phyloP scores from a whole-genome alignment of 2,797 vertebrate species.

The Decapterus maruadsi region DNA sequence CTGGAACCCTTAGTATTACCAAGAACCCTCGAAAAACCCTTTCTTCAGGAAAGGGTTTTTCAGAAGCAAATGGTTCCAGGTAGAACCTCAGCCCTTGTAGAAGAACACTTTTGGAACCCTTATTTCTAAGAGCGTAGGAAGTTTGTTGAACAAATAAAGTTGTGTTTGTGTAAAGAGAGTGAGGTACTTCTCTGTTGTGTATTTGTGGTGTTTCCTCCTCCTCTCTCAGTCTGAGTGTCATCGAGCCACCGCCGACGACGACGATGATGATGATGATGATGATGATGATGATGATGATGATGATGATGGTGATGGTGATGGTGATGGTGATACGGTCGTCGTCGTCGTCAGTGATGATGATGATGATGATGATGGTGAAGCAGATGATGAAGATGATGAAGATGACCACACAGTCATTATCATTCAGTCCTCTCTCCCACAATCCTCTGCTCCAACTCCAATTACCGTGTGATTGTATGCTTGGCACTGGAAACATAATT shows the following conservation, averaged over 20 bases:
- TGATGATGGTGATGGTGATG: not conserved
- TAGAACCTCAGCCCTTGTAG: too few relatives aligned
- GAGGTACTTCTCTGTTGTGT: too few relatives aligned
- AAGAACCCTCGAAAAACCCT: too few relatives aligned
- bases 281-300: not conserved
- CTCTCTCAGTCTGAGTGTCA: not conserved
- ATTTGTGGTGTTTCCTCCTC: too few relatives aligned
- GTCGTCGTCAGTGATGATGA: not conserved
- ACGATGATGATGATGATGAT: not conserved
- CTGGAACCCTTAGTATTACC: too few relatives aligned
- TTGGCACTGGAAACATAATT: slow-evolving; percentile 84
- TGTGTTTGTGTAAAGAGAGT: too few relatives aligned
- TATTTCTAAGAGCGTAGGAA: too few relatives aligned
- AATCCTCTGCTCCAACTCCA: slow-evolving; percentile 77
- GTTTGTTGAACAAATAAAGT: too few relatives aligned
- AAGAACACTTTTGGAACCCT: too few relatives aligned
- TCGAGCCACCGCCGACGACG: too few relatives aligned
- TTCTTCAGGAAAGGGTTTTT: too few relatives aligned
- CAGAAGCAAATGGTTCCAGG: too few relatives aligned
- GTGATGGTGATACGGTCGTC: not conserved
- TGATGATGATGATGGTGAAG: slow-evolving; percentile 16
- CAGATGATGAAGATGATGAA: slow-evolving; percentile 56
- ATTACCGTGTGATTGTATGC: slow-evolving; percentile 76
- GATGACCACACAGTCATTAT: slow-evolving; percentile 74
- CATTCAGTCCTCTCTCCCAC: slow-evolving; percentile 66